phyloP scores from a whole-genome alignment of 1,140 invertebrate genomes.

The Drosophila ercepeae region DNA sequence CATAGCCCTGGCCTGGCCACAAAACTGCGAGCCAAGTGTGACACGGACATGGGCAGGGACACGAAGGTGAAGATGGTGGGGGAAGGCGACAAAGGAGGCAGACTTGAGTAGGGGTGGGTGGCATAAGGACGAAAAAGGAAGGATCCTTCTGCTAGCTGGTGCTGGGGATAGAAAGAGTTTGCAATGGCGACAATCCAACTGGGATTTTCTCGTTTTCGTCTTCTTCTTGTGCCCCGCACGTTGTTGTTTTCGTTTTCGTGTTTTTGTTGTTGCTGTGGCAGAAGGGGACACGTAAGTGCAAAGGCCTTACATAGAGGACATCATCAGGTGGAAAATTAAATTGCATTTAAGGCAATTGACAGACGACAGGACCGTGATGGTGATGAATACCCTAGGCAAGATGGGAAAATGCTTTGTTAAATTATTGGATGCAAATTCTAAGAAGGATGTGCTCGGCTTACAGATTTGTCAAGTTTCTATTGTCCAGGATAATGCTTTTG shows the following conservation, averaged over 20 bases:
- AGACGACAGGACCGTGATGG: conserved; percentile 29
- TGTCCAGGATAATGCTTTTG: background rate
- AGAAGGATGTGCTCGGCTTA: background rate
- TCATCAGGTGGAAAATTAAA: conserved; percentile 62
- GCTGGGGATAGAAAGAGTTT: conserved; percentile 34
- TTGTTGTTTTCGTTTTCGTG: conserved; percentile 21
- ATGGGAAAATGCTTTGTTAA: conserved; percentile 10
- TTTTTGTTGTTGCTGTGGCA: conserved; percentile 24
- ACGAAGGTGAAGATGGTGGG: conserved; percentile 13
- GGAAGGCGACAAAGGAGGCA: conserved; percentile 7
- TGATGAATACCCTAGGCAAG: conserved; percentile 17
- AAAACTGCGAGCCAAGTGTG: conserved; percentile 80
- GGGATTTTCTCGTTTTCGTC: conserved; percentile 56
- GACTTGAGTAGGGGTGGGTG: conserved; percentile 23
- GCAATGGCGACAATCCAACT: conserved; percentile 53
- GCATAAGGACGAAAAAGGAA: conserved; percentile 21
- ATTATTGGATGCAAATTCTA: conserved; percentile 29
- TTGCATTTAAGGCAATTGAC: conserved; percentile 62
- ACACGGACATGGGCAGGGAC: conserved; percentile 46
- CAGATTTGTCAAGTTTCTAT: conserved; percentile 15
- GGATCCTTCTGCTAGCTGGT: conserved; percentile 23
- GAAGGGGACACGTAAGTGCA: conserved; percentile 29
- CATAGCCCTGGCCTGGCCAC: conserved; percentile 79
- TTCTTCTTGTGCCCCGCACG: background rate
- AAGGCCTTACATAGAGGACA: conserved; percentile 42